Evolutionary conservation across 2,888 invertebrate genomes (phyloP).

Genomic region (Cyaniris semiargus): DNA sequence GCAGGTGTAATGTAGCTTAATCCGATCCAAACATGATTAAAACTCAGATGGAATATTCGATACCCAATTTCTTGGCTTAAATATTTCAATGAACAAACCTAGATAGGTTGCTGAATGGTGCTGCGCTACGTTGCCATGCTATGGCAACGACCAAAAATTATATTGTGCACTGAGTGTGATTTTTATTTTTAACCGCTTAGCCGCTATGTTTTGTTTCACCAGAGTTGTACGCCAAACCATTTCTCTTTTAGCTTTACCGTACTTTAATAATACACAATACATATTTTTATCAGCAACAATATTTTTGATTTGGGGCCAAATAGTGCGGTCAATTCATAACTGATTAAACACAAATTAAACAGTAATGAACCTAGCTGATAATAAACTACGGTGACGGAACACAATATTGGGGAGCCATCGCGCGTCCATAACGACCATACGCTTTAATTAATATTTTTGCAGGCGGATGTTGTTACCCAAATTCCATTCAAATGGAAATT

Average conservation of each 20-base stretch:
- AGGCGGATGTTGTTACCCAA: background rate
- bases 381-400: background rate
- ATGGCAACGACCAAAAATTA: background rate
- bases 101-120: too few species aligned
- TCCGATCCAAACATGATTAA: background rate
- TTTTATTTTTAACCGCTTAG: background rate
- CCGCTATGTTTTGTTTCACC: too few species aligned
- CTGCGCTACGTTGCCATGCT: background rate
- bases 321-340: background rate
- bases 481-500: slow-evolving; percentile 24
- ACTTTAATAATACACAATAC: background rate
- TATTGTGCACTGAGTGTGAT: background rate
- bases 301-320: background rate
- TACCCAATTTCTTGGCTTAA: background rate
- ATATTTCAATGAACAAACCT: background rate
- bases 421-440: background rate
- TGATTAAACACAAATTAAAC: background rate
- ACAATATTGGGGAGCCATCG: background rate
- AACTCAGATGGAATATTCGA: background rate
- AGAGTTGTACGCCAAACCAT: background rate
- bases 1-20: background rate
- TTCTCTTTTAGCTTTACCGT: background rate
- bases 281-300: background rate
- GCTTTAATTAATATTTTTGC: slow-evolving; percentile 25
- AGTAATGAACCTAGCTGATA: background rate